phyloP scores from a whole-genome alignment of 2,113 vertebrate species.

The Bagarius yarrelli region DNA sequence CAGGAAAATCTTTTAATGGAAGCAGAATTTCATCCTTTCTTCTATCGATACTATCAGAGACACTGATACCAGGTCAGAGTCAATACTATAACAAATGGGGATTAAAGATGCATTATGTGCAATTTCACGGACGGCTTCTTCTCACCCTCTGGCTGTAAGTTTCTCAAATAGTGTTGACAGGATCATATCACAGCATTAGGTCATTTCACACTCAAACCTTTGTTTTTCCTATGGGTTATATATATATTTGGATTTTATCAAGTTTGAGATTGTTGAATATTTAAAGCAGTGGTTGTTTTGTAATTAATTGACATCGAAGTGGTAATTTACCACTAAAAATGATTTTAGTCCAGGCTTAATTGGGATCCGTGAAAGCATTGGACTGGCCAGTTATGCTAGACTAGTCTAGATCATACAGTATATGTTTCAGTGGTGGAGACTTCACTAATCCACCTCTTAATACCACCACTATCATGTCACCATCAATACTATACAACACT shows the following conservation, averaged over 20 bases:
- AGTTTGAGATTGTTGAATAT: not conserved
- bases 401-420: not conserved
- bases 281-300: not conserved
- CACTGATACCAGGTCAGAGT: constrained; percentile 61
- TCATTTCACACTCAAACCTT: constrained; percentile 30
- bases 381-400: too few species aligned
- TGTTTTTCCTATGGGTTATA: not conserved
- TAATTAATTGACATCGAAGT: not conserved
- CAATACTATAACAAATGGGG: constrained; percentile 67
- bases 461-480: too few species aligned
- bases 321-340: not conserved
- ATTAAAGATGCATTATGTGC: constrained; percentile 69
- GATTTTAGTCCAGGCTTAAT: not conserved
- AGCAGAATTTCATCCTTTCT: constrained; percentile 16
- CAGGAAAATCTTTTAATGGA: constrained; percentile 23
- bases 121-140: constrained; percentile 72
- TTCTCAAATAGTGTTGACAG: constrained; percentile 64
- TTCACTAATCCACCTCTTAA: too few species aligned
- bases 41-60: constrained; percentile 53
- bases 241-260: not conserved
- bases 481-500: too few species aligned
- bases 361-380: not conserved
- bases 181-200: constrained; percentile 16
- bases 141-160: constrained; percentile 62
- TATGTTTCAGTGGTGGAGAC: too few species aligned